Evolutionary conservation across 2,888 invertebrate genomes (phyloP), one percentile per base, ranked within the genome.

Genomic region (Hipparchia sbordonii): DNA sequence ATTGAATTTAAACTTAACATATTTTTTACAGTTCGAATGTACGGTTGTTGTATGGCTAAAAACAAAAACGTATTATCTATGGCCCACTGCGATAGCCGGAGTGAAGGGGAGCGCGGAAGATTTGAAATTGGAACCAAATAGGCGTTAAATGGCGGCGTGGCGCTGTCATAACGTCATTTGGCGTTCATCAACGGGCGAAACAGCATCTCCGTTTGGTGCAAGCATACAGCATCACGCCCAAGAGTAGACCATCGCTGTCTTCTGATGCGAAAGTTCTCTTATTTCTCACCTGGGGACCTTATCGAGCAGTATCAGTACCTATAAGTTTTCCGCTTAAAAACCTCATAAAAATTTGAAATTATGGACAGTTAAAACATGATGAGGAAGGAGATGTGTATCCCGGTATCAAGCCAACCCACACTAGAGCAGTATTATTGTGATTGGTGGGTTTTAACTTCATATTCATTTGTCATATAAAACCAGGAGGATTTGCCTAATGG

Each of bases 101-200:
- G 89, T 87, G 87, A 85, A 87, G 86, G 89, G 92, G 92, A 89
- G 90, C 90, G 92, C 93, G 90, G 85, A 85, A 92, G 89, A 93
- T 94, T 95, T 94, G 94, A 93, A 91, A 92, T 93, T 94, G 94
- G 93, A 94, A 91, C 92, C 95, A 95, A 95, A 95, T 95, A 95
- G 95, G 95, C 95, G 95, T 95, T 95, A 95, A 95, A 95, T 95
- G 94, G 95, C 94, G 94, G 92, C 94, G 92, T 89, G 89, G 90
- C 91, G 90, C 89, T 91, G 91, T 92, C 90, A 92, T 93, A 93
- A 93, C 93, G 86, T 91, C 91, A 91, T 93, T 93, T 93, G 90
- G 87, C 91, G 92, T 91, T 93, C 93, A 93, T 93, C 93, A 93
- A 89, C 87, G 87, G 86, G 86, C 92, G 89, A 90, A 91, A 92